These are phyloP conservation scores for Ophonus ardosiacus DNA, from an alignment of 2,888 invertebrate genomes.

Conservation along the genomic window DNA sequence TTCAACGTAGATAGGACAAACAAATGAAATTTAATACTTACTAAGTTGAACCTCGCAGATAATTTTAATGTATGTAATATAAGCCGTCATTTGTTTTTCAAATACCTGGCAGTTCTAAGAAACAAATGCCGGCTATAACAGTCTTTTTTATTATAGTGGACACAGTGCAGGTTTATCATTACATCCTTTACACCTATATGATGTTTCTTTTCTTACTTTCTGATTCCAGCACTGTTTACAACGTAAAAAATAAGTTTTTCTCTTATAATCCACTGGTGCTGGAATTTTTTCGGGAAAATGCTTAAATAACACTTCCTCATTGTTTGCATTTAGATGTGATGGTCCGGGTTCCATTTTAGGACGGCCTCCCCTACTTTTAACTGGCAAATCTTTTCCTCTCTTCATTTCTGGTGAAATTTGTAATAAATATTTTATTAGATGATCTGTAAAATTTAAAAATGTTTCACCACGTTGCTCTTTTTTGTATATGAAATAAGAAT, in stretches of 20 bases:
- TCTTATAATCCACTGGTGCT: constrained; percentile 3
- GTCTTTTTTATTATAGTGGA: neutral
- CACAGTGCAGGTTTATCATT: constrained; percentile 10
- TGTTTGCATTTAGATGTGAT: neutral
- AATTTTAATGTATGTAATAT: too few relatives aligned
- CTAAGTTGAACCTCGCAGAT: too few relatives aligned
- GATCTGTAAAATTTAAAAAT: neutral
- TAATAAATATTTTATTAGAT: neutral
- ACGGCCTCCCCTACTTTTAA: neutral
- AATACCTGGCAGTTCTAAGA: too few relatives aligned
- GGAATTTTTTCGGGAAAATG: constrained; percentile 7
- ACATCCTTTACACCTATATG: neutral
- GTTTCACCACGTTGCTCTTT: too few relatives aligned
- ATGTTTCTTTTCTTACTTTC: constrained; percentile 10
- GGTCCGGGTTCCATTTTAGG: constrained; percentile 8
- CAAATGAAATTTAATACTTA: too few relatives aligned
- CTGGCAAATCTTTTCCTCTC: too few relatives aligned
- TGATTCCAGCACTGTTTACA: constrained; percentile 5
- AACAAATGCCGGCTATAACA: too few relatives aligned
- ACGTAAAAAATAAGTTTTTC: constrained; percentile 13
- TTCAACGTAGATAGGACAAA: too few relatives aligned
- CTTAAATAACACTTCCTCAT: neutral
- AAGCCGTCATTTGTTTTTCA: too few relatives aligned
- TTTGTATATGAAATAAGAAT: too few relatives aligned
- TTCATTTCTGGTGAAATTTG: too few relatives aligned